Base-by-base conservation (phyloP, 2,797 vertebrate species). In the Sebastes oblongus region DNA sequence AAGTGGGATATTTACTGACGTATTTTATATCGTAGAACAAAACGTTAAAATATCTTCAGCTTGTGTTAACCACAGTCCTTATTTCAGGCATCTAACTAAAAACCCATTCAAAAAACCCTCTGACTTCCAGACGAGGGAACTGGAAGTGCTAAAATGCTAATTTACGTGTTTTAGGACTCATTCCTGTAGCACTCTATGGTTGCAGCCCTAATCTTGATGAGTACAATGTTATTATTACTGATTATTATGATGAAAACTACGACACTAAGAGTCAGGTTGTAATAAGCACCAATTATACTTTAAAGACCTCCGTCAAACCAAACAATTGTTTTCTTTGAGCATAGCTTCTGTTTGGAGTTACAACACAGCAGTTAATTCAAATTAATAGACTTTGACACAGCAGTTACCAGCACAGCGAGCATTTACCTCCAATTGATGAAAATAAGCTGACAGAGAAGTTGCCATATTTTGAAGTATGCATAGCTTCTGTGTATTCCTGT, bases 401-500 rank as follows among this genome's bases (percentile, higher is more conserved):
- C 30, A 50, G 70, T 67, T 72, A 70, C 71, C 74, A 55, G 60
- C 54, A 66, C 46, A 66, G 65, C 25, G 5, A 18, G 4, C 8
- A n/a, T 81, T 72, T 27, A 52, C 64, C 22, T 69, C 32, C 25
- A 18, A 59, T n/a, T 62, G 20, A 54, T 24, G 12, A 7, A 22
- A 71, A 72, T 25, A 80, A 78, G 72, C 66, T 60, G 62, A 74
- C 3, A 3, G 25, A 61, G 11, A 11, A 32, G 36, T 66, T 66
- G 60, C 39, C 66, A 76, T 73, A 62, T 82, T 69, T 67, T 30
- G 46, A 74, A 34, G 46, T 74, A 13, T 72, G 30, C 29, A 12
- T 65, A 64, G 30, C 59, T 34, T 67, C 55, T 74, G 61, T 73
- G 34, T 78, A 4, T 73, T 36, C 29, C 7, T 29, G 67, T 83